Evolutionary conservation across 2,113 vertebrate species (phyloP).

Genomic region (Symphodus melops): DNA sequence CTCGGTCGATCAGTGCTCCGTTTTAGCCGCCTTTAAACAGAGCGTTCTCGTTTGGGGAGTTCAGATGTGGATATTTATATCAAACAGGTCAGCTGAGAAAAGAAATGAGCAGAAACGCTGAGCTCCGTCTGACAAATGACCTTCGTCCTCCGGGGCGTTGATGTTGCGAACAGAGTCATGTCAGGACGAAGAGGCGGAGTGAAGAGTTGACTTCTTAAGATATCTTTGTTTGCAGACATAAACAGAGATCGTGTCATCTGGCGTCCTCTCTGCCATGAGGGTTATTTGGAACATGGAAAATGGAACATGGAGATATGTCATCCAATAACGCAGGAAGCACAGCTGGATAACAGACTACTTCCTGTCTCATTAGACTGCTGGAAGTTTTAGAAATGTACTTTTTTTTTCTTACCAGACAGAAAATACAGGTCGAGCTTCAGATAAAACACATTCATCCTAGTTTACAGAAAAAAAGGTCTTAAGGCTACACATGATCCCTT

Average conservation of each 20-base stretch:
- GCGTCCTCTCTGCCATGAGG: slow-evolving; percentile 6
- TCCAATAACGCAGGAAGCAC: background rate
- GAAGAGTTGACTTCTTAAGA: slow-evolving; percentile 52
- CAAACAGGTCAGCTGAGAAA: slow-evolving; percentile 79
- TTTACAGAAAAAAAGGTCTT: too few species aligned
- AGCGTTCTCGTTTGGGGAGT: slow-evolving; percentile 76
- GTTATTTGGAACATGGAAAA: slow-evolving; percentile 42
- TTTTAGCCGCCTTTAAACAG: slow-evolving; percentile 75
- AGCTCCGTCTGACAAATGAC: slow-evolving; percentile 64
- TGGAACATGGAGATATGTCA: slow-evolving; percentile 37
- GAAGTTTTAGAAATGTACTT: background rate
- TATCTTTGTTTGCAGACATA: slow-evolving; percentile 12
- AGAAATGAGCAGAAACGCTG: slow-evolving; percentile 57
- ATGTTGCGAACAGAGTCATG: slow-evolving; percentile 13
- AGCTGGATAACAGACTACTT: background rate
- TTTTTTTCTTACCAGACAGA: background rate
- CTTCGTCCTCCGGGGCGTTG: slow-evolving; percentile 49
- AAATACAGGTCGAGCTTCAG: background rate
- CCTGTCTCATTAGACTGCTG: slow-evolving; percentile 7
- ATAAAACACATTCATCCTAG: background rate
- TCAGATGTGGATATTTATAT: slow-evolving; percentile 82
- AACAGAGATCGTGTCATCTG: slow-evolving; percentile 16
- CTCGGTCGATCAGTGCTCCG: slow-evolving; percentile 67
- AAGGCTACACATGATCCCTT: too few species aligned
- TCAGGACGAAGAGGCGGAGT: slow-evolving; percentile 14